A percentile compares a stretch with the other conserved stretches of the same genome.
Conservation (phyloP, 2,113 vertebrate species). For the Sula dactylatra region DNA sequence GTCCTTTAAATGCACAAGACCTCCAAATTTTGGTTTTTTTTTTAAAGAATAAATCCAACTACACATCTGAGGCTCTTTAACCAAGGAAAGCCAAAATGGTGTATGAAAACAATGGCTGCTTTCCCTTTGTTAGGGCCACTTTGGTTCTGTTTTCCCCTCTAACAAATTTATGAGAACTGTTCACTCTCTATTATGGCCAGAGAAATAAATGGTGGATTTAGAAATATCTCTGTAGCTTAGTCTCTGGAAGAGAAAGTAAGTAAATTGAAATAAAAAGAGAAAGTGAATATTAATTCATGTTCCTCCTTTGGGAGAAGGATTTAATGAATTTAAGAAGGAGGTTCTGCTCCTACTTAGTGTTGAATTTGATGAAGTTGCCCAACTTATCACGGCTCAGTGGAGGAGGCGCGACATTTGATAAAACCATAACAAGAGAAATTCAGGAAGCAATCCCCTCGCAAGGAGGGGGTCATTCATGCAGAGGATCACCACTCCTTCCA, state of each 20-base stretch:
- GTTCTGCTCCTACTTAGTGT: conserved; percentile 14
- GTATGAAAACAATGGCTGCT: background rate
- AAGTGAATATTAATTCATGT: background rate
- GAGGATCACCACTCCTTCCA: background rate
- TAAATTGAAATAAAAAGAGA: background rate
- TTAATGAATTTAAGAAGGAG: conserved; percentile 24
- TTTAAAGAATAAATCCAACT: background rate
- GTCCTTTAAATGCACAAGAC: background rate
- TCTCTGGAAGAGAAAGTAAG: background rate
- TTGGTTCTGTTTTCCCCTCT: background rate
- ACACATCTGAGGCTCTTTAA: background rate
- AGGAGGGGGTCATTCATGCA: background rate
- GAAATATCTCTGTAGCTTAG: background rate
- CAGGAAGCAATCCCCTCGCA: background rate
- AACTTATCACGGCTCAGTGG: background rate
- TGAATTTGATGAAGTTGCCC: background rate
- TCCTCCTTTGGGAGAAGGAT: conserved; percentile 1
- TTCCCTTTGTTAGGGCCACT: background rate
- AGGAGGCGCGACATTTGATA: background rate
- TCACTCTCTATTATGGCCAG: background rate
- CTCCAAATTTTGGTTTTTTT: background rate
- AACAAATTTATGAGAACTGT: background rate
- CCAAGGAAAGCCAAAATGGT: background rate
- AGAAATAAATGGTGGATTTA: background rate
- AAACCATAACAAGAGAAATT: background rate